A percentile compares a stretch with the other conserved stretches of the same genome.
Evolutionary conservation across 1,140 invertebrate species (phyloP).

Genomic region (Glomeris maerens): DNA sequence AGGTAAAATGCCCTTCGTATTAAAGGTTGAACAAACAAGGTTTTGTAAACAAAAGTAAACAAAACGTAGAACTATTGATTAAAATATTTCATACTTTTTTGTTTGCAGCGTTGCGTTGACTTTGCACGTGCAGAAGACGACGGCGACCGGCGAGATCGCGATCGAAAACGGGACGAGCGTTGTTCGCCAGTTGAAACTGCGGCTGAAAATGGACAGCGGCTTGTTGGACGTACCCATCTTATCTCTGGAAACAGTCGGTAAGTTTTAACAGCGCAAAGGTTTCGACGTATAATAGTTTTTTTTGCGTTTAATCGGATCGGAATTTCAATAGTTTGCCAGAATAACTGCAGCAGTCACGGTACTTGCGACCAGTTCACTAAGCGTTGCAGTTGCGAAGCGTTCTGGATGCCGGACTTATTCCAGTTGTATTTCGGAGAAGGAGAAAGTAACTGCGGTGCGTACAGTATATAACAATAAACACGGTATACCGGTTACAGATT

Average conservation of each 20-base stretch:
- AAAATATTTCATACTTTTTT: no score
- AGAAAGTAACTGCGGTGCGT: slow-evolving; percentile 60
- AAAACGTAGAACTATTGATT: no score
- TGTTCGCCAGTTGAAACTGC: slow-evolving; percentile 45
- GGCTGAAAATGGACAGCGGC: slow-evolving; percentile 50
- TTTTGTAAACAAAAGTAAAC: no score
- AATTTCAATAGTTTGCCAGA: slow-evolving; percentile 54
- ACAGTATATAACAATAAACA: background rate
- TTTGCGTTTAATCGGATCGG: background rate
- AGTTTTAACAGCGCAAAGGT: slow-evolving; percentile 9
- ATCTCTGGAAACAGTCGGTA: slow-evolving; percentile 52
- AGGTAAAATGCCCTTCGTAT: no score
- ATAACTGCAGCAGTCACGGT: slow-evolving; percentile 84
- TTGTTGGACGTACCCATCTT: slow-evolving; percentile 58
- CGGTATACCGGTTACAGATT: background rate
- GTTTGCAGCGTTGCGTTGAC: slow-evolving; percentile 29
- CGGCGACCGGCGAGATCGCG: background rate
- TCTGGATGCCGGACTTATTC: slow-evolving; percentile 81
- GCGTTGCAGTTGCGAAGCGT: slow-evolving; percentile 77
- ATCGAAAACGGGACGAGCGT: slow-evolving; percentile 16
- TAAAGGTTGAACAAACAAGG: no score
- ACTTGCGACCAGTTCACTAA: slow-evolving; percentile 68
- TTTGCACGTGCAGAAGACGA: slow-evolving; percentile 35
- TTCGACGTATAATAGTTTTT: slow-evolving; percentile 6
- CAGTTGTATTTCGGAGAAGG: slow-evolving; percentile 44